Percentiles rank a stretch among this genome's conserved stretches.
phyloP scores from a whole-genome alignment of 2,888 invertebrate genomes.

The Platycnemis pennipes region DNA sequence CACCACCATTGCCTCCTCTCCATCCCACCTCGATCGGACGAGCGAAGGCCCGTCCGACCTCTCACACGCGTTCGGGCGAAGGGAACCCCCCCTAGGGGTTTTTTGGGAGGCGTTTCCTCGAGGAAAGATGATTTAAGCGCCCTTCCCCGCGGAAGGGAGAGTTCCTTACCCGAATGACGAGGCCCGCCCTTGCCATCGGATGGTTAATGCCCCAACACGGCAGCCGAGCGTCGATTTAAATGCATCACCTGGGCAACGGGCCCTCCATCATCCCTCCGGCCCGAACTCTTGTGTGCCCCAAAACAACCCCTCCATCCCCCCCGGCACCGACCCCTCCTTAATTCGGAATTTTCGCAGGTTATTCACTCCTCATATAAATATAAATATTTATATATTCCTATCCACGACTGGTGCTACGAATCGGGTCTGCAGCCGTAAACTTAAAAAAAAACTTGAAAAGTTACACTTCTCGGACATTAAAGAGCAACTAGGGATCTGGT shows the following conservation, averaged over 20 bases:
- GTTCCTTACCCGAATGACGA: background rate
- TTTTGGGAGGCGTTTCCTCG: background rate
- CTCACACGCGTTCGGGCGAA: too few species aligned
- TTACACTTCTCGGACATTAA: too few species aligned
- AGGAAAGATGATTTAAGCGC: constrained; percentile 40
- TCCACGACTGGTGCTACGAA: too few species aligned
- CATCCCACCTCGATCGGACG: background rate
- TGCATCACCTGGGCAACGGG: constrained; percentile 29
- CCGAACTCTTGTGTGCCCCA: background rate
- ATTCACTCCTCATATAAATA: background rate
- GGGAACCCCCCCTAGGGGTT: background rate
- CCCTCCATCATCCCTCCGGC: background rate
- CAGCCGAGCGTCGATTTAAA: constrained; percentile 30
- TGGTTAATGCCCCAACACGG: background rate
- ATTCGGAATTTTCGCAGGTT: background rate
- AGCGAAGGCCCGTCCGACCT: too few species aligned
- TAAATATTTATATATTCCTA: too few species aligned
- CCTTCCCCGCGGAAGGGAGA: background rate
- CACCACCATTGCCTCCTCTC: background rate
- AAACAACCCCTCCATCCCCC: background rate
- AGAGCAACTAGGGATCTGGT: too few species aligned
- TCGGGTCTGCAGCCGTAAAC: too few species aligned
- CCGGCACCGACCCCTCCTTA: background rate
- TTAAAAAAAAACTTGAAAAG: too few species aligned
- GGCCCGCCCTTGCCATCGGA: background rate